These are phyloP conservation scores for Stomatorhinus walkeri DNA, from an alignment of 2,797 vertebrate genomes.

Conservation along the genomic window DNA sequence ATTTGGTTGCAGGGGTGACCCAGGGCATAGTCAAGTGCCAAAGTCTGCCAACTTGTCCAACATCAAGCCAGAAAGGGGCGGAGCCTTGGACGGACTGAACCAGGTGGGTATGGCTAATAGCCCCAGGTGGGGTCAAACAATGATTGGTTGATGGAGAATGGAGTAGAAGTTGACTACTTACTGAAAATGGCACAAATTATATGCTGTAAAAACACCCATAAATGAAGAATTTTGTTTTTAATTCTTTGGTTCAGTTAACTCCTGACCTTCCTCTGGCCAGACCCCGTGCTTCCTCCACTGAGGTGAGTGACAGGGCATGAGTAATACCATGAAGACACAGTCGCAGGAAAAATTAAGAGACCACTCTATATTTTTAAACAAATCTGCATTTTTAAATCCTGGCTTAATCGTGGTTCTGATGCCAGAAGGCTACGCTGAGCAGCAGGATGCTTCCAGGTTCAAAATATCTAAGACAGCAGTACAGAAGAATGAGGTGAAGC, in stretches of 20 bases:
- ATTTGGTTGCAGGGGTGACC: not conserved
- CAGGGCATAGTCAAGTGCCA: not conserved
- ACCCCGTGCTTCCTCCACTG: not conserved
- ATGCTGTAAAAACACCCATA: not conserved
- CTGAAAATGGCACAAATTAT: not conserved
- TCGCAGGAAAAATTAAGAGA: no score
- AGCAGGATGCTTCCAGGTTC: no score
- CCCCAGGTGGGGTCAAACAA: not conserved
- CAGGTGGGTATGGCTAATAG: not conserved
- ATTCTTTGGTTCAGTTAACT: not conserved
- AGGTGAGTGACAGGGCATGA: constrained; percentile 1
- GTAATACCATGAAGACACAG: no score
- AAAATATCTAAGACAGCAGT: no score
- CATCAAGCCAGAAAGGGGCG: not conserved
- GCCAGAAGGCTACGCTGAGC: no score
- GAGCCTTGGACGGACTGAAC: not conserved
- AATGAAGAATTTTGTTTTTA: not conserved
- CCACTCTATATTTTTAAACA: no score
- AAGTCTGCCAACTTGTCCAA: not conserved
- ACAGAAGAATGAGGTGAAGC: no score
- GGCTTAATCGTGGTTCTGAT: no score
- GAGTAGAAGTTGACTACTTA: not conserved
- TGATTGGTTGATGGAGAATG: not conserved
- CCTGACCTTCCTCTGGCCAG: not conserved
- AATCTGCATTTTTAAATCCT: no score